Evolutionary conservation across 2,888 invertebrate genomes (phyloP), one percentile per base, ranked within the genome.

Genomic region (Periphyllus acericola): DNA sequence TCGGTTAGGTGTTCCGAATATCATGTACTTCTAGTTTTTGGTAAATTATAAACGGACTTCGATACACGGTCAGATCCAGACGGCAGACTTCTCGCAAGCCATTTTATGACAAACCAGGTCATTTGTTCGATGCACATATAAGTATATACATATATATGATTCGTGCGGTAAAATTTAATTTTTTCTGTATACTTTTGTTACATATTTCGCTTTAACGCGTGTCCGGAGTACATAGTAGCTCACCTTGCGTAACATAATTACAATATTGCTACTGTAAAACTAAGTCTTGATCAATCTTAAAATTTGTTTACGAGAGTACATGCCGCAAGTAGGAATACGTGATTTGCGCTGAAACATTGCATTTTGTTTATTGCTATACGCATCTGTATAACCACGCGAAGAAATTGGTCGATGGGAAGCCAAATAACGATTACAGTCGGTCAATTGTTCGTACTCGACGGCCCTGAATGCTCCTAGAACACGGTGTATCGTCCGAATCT

Each of bases 391-490:
- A 75, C 25, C 32, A 11, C 32, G 52, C 14, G 36, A 66, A 83
- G 36, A 83, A 83, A 83, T 78, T 19, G 21, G 46, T 68, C 46
- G 17, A 14, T 46, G 55, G 34, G 6, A n/a, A 68, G 68, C 78
- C 68, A 68, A 78, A 85, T 78, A 78, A 32, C n/a, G 40, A 75
- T 83, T 78, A 78, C 68, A 68, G 34, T 85, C 52, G 76, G 46
- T 40, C 66, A 46, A 78, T 76, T 85, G 78, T 85, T 52, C 19
- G n/a, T 34, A 40, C 84, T 68, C 46, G n/a, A 6, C 52, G 84
- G 68, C 84, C 83, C 32, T 85, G 76, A 78, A 60, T 40, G n/a
- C 52, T 55, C n/a, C n/a, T 83, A 68, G 46, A 52, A 68, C 34
- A 60, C 36, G 46, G 32, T 66, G 40, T 74, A 85, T 78, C 78